A percentile compares a stretch with the other conserved stretches of the same genome.
phyloP scores from a whole-genome alignment of 2,113 vertebrate species.

The Oceanodroma tethys region DNA sequence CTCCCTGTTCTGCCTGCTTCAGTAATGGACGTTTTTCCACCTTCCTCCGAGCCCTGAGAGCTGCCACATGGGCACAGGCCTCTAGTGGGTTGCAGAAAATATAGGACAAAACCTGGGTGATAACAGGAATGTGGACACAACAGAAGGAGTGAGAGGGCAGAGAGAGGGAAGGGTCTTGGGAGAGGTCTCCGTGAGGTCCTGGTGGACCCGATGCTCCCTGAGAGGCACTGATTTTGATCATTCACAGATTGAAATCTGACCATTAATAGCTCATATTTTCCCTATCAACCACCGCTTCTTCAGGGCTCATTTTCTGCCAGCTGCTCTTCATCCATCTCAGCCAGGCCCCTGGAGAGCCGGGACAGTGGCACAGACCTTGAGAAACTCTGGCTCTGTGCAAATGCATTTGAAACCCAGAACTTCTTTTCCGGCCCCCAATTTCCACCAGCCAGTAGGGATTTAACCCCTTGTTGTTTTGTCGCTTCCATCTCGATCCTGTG shows the following conservation, averaged over 20 bases:
- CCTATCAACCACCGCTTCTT: not conserved
- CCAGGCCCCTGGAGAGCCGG: not conserved
- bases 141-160: not conserved
- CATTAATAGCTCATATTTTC: not conserved
- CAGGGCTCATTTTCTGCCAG: not conserved
- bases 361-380: not conserved
- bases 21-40: accelerated
- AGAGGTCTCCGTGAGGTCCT: not conserved
- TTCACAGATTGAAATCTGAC: not conserved
- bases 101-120: not conserved
- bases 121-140: not conserved
- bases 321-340: not conserved
- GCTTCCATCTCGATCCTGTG: accelerated
- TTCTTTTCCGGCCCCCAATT: not conserved
- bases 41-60: not conserved
- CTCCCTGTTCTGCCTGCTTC: not conserved
- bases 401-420: not conserved
- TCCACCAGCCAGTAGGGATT: not conserved
- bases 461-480: not conserved
- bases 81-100: not conserved
- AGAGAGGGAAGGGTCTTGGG: not conserved
- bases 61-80: not conserved
- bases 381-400: not conserved
- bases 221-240: not conserved
- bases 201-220: not conserved